Evolutionary conservation across 2,888 invertebrate genomes (phyloP), one percentile per base, ranked within the genome.

Genomic region (Ellobium chinense): DNA sequence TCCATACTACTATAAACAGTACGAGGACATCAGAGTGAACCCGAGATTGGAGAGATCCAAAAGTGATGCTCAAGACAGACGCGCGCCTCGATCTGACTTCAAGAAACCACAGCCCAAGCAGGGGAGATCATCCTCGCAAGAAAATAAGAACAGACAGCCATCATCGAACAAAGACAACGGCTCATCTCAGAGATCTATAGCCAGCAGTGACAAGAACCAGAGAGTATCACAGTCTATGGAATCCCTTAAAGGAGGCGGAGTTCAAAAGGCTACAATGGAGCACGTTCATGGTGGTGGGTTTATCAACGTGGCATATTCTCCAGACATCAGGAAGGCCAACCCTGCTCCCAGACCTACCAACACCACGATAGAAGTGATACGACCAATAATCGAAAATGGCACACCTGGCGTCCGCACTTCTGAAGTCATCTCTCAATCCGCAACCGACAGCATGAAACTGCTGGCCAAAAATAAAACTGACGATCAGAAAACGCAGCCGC

Each of bases 401-500:
- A 27, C 34, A 5, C 14, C 36, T 14, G 37, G 66, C 4, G 27
- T 37, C 21, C 65, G 56, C 7, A 65, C 18, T n/a, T 46, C 77
- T 7, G 34, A 63, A 24, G 46, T 37, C 27, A 76, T 60, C 29
- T 37, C 69, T 29, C 54, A 46, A 4, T 79, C 81, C 2, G 84
- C 84, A n/a, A 85, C 85, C 0, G 85, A 85, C 81, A 85, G 84
- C 73, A 85, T 85, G 83, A 85, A 85, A 62, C 62, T 85, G 29
- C 84, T 83, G 37, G 78, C 81, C 24, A 84, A 83, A 31, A 85
- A 85, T 69, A 83, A 81, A 75, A 85, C 85, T 34, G 85, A 85
- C 58, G 85, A 85, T 69, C 83, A 85, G 77, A 85, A 85, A 62
- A 81, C 77, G 14, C 66, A 60, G 1, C 78, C 75, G 1, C n/a